phyloP scores from a whole-genome alignment of 2,888 invertebrate genomes.

The Latrodectus hesperus region DNA sequence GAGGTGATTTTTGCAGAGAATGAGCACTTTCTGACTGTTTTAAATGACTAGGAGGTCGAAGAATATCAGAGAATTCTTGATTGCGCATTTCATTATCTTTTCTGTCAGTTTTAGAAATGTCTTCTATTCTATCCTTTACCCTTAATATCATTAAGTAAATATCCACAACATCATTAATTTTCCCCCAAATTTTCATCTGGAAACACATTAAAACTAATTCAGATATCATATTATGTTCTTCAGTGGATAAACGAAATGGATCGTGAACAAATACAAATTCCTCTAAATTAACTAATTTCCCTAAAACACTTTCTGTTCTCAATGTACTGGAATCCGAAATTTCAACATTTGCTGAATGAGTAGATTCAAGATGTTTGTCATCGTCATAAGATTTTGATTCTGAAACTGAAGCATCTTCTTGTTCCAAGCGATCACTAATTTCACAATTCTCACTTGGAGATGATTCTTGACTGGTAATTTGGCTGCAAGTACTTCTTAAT shows the following conservation, averaged over 20 bases:
- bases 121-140: constrained; percentile 45
- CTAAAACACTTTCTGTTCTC: constrained; percentile 60
- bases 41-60: constrained; percentile 8
- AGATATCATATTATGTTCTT: constrained; percentile 50
- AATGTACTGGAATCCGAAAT: constrained; percentile 65
- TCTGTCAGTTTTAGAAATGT: constrained; percentile 41
- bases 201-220: constrained; percentile 66
- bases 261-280: constrained; percentile 68
- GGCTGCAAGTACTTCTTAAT: constrained; percentile 63
- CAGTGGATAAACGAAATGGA: constrained; percentile 48
- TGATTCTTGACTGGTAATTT: constrained; percentile 62
- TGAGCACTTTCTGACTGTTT: constrained; percentile 54
- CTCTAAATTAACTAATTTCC: constrained; percentile 54
- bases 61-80: constrained; percentile 32
- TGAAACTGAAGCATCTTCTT: constrained; percentile 59
- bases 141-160: constrained; percentile 31
- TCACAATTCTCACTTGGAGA: constrained; percentile 66
- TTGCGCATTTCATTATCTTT: constrained; percentile 19
- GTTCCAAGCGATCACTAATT: constrained; percentile 58
- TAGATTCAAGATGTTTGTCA: constrained; percentile 59
- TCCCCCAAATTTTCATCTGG: constrained; percentile 56
- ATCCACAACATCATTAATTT: constrained; percentile 51
- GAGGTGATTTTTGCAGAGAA: constrained; percentile 37
- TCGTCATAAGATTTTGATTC: constrained; percentile 63
- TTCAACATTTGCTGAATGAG: constrained; percentile 53